Evolutionary conservation across 2,888 invertebrate species (phyloP).

Genomic region (Trypoxylon attenuatum): DNA sequence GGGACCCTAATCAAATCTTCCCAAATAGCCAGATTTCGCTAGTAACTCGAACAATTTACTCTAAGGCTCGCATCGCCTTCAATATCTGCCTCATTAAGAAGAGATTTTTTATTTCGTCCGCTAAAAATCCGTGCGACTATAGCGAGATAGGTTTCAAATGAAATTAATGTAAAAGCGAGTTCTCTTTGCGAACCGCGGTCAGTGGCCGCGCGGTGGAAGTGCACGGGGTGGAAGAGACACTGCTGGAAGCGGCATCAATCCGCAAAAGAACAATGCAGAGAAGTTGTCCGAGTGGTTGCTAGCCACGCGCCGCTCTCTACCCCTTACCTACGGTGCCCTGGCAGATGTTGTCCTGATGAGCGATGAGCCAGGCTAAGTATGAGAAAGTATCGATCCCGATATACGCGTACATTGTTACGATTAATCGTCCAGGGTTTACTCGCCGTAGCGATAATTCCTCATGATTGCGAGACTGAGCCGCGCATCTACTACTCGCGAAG

Average conservation of each 20-base stretch:
- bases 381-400: constrained; percentile 69
- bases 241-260: constrained; percentile 43
- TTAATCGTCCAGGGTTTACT: background rate
- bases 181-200: too few species aligned
- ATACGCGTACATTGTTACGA: constrained; percentile 20
- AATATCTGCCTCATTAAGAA: too few species aligned
- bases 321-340: constrained; percentile 60
- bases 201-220: background rate
- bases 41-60: too few species aligned
- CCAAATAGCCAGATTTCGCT: background rate
- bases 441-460: constrained; percentile 25
- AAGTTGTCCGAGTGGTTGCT: constrained; percentile 60
- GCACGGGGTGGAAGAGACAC: background rate
- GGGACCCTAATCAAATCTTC: too few species aligned
- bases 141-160: too few species aligned
- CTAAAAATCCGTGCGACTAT: too few species aligned
- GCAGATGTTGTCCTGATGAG: constrained; percentile 72
- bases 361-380: constrained; percentile 45
- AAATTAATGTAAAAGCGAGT: too few species aligned
- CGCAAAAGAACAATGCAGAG: constrained; percentile 46
- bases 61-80: too few species aligned
- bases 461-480: background rate
- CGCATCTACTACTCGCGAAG: background rate
- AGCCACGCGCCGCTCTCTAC: constrained; percentile 65
- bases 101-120: too few species aligned